A percentile compares a stretch with the other conserved stretches of the same genome.
Evolutionary conservation across 2,888 invertebrate species (phyloP).

Genomic region (Allacma fusca): DNA sequence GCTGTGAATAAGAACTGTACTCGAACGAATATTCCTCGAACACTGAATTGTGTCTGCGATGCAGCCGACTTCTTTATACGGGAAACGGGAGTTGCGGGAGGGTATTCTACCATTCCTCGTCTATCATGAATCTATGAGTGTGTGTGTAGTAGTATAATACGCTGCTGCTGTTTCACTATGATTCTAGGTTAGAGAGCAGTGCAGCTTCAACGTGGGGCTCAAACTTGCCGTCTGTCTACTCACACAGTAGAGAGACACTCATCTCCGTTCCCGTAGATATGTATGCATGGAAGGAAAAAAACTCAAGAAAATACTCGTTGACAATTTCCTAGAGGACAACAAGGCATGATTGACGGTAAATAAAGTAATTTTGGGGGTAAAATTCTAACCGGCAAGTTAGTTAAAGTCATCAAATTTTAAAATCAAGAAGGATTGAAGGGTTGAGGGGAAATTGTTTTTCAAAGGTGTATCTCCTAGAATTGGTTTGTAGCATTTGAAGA

Average conservation of each 20-base stretch:
- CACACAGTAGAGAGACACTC: too few species aligned
- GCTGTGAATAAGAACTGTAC: constrained; percentile 8
- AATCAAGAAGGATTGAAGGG: too few species aligned
- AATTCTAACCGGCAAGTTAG: neutral
- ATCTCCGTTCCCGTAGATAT: constrained; percentile 2
- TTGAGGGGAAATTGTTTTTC: too few species aligned
- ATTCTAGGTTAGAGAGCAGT: neutral
- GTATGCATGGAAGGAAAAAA: constrained; percentile 3
- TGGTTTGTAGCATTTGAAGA: neutral
- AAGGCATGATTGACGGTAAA: neutral
- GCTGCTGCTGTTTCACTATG: neutral
- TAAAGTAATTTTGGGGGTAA: neutral
- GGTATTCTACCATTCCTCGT: constrained; percentile 24
- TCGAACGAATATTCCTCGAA: constrained; percentile 25
- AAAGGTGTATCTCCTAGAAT: neutral
- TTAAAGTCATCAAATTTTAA: neutral
- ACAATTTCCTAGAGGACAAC: neutral
- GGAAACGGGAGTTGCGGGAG: constrained; percentile 46
- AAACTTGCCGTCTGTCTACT: neutral
- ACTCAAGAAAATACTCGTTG: neutral
- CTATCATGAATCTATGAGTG: neutral
- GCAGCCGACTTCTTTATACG: constrained; percentile 44
- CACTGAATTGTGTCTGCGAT: constrained; percentile 32
- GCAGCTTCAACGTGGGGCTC: neutral
- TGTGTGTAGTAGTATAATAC: neutral